Conservation (phyloP, 2,113 vertebrate genomes). For the Oreocharis arfaki region DNA sequence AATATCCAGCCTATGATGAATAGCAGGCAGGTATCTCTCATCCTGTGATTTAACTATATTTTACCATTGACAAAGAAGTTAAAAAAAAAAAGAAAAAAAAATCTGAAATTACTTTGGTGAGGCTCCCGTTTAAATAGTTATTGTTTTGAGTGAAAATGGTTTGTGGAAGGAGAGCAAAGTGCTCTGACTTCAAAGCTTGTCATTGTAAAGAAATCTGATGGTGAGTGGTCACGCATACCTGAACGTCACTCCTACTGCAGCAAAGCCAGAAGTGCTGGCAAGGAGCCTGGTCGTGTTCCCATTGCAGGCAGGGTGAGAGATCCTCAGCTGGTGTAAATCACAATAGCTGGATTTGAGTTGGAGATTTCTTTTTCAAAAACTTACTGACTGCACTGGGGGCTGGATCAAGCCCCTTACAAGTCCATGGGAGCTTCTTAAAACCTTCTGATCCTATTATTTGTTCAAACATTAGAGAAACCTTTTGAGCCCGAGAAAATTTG, state of each 20-base stretch:
- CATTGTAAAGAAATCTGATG: conserved; percentile 48
- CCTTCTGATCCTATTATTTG: conserved; percentile 16
- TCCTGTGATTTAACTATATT: background rate
- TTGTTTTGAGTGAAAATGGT: conserved; percentile 52
- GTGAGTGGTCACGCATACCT: conserved; percentile 58
- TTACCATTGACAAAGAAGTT: background rate
- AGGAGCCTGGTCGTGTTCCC: background rate
- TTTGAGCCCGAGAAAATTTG: background rate
- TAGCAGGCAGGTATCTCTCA: background rate
- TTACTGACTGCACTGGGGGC: background rate
- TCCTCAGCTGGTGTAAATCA: background rate
- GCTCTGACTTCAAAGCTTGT: conserved; percentile 57
- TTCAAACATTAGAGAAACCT: background rate
- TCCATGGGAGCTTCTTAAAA: background rate
- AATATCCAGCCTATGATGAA: background rate
- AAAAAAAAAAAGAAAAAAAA: background rate
- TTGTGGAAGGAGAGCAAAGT: conserved; percentile 51
- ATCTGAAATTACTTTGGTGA: background rate
- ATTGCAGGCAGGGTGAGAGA: background rate
- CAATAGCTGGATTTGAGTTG: background rate
- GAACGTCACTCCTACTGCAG: conserved; percentile 29
- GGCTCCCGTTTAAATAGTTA: conserved; percentile 6
- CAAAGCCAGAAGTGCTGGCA: conserved; percentile 37
- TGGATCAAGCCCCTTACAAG: background rate
- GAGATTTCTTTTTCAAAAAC: background rate